Conservation (phyloP, 2,888 invertebrate species). For the Metallyticus violacea region DNA sequence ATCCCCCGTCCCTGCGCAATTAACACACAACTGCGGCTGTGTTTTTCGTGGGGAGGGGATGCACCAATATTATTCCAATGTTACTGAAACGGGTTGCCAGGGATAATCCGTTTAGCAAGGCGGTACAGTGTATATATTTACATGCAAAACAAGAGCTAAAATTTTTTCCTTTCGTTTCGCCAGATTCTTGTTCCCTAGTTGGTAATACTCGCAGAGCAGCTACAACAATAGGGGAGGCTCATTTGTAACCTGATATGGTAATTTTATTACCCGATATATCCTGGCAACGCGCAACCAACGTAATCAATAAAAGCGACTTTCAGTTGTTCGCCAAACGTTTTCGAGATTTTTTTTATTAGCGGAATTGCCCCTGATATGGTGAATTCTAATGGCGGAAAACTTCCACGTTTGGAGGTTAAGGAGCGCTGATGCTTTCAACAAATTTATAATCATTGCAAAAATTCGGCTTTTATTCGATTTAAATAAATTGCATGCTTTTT, state of each 20-base stretch:
- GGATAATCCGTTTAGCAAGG: not conserved
- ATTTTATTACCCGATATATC: not conserved
- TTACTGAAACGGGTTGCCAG: not conserved
- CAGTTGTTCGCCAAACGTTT: not conserved
- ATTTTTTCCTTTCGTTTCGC: not conserved
- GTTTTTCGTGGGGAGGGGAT: not conserved
- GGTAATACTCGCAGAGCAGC: not conserved
- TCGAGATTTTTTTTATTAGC: not conserved
- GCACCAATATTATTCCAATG: slow-evolving; percentile 9
- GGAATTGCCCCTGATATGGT: not conserved
- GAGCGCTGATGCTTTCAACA: no score
- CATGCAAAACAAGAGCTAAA: not conserved
- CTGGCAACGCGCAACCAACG: no score
- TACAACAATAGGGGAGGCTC: not conserved
- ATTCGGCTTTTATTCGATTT: no score
- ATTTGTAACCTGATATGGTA: not conserved
- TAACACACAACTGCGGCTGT: not conserved
- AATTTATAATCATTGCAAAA: no score
- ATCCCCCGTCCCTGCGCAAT: not conserved
- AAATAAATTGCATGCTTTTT: no score
- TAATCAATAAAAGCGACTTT: not conserved
- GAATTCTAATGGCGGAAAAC: not conserved
- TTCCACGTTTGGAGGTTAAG: no score
- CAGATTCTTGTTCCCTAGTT: not conserved
- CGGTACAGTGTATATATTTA: not conserved